These are phyloP conservation scores for Bombus vancouverensis DNA, from an alignment of 1,140 invertebrate species.

Conservation along the genomic window DNA sequence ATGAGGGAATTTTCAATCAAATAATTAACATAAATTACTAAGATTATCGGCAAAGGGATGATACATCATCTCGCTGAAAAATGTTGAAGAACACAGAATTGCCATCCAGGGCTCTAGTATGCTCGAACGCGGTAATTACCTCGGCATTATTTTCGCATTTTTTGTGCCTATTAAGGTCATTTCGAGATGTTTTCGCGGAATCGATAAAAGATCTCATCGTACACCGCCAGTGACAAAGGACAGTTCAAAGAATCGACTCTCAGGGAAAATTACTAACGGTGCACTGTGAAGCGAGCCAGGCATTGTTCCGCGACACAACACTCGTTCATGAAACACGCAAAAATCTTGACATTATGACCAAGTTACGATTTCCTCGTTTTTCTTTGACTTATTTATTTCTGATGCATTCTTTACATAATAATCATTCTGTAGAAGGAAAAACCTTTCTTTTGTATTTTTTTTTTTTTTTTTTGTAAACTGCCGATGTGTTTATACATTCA, in stretches of 20 bases:
- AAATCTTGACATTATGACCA: constrained; percentile 54
- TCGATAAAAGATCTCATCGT: constrained; percentile 63
- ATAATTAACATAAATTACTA: background rate
- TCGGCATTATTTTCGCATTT: constrained; percentile 40
- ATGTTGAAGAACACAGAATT: constrained; percentile 54
- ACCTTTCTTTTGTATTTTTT: background rate
- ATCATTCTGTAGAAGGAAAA: background rate
- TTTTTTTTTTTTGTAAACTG: background rate
- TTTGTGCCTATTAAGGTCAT: constrained; percentile 42
- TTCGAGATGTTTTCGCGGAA: constrained; percentile 54
- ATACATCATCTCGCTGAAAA: constrained; percentile 21
- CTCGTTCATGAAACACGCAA: constrained; percentile 39
- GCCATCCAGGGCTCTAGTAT: background rate
- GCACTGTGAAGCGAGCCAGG: constrained; percentile 7
- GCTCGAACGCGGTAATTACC: constrained; percentile 27
- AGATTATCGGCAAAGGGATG: background rate
- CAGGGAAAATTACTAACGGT: constrained; percentile 56
- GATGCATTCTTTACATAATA: background rate
- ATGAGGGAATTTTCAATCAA: background rate
- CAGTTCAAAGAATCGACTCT: constrained; percentile 51
- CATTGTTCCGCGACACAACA: constrained; percentile 29
- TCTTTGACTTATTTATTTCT: background rate
- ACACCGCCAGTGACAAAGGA: constrained; percentile 56
- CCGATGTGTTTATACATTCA: background rate
- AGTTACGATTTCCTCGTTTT: constrained; percentile 23